These are phyloP conservation scores for Chirona hameri DNA, from an alignment of 2,888 invertebrate species.

Conservation along the genomic window DNA sequence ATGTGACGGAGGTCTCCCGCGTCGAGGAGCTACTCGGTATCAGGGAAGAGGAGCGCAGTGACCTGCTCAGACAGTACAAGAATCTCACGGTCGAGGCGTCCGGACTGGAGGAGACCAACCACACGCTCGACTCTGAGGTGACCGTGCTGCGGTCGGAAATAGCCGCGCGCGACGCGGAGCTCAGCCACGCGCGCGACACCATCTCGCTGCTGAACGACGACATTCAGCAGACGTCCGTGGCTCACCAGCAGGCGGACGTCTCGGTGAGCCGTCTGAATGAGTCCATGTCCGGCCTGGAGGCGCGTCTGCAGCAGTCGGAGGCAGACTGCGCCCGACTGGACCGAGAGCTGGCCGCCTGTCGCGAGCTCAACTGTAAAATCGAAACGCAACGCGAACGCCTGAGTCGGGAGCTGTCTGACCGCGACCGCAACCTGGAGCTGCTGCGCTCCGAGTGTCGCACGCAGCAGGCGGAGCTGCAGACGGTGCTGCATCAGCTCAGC, in stretches of 20 bases:
- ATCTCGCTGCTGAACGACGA: slow-evolving; percentile 11
- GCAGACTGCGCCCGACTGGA: not conserved
- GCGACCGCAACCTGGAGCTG: not conserved
- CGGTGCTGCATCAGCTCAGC: not conserved
- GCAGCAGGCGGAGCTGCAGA: slow-evolving; percentile 4
- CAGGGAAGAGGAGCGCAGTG: slow-evolving; percentile 31
- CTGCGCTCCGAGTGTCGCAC: not conserved
- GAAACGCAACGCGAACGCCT: not conserved
- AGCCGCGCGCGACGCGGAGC: slow-evolving; percentile 23
- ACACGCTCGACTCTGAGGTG: slow-evolving; percentile 6
- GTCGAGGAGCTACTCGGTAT: slow-evolving; percentile 33
- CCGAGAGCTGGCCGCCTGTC: slow-evolving; percentile 9
- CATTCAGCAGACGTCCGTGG: not conserved
- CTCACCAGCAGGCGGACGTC: slow-evolving; percentile 1
- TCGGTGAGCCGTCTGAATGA: slow-evolving; percentile 13
- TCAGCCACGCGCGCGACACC: not conserved
- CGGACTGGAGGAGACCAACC: slow-evolving; percentile 26
- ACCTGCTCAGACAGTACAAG: slow-evolving; percentile 33
- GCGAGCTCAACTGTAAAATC: not conserved
- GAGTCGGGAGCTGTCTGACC: not conserved
- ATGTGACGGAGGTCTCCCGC: slow-evolving; percentile 33
- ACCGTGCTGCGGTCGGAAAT: not conserved
- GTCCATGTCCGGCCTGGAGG: not conserved
- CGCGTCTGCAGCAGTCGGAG: not conserved
- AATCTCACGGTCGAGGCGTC: slow-evolving; percentile 29